Base-by-base conservation (phyloP, 1,140 invertebrate species). In the Drusus annulatus region DNA sequence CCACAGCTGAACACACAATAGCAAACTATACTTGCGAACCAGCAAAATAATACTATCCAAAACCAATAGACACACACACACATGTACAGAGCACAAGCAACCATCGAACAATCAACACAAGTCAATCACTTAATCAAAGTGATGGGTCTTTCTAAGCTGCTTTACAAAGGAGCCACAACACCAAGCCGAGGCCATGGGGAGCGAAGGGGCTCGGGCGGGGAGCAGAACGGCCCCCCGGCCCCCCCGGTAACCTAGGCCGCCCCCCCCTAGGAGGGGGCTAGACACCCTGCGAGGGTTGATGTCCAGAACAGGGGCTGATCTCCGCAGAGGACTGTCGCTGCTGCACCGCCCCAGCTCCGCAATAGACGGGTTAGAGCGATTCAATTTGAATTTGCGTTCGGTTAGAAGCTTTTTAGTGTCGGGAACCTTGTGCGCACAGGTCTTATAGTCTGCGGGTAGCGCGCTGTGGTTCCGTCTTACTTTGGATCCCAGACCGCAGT, bases 131-230 rank as follows among this genome's bases (percentile, higher is more conserved):
- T 88, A 91, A 85, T 92, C 91, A 83, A 92, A 90, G 86, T 92
- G 91, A 79, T 92, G 91, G 7, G 92, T 91, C 85, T 92, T 91
- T 75, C 90, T 90, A 81, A 92, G 86, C 79, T 92, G 91, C 84
- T 90, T 90, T 79, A 92, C 90, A 85, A 92, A 91, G 28, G 90
- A 90, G 77, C 91, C 91, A 84, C 92, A 92, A 84, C 92, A 92
- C 92, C 91, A 92, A 7, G 91, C 92, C 76, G 91, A 91, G 63
- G 91, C 91, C 63, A 91, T 87, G 21, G 89, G 87, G 21, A 90
- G 89, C 83, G 90, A 90, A 4, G 90, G 85, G 19, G 87, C 86
- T 50, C 87, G 85, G 54, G 86, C 81, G 7, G 86, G 85, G 31
- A 86, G 85, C 21, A 84, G 62, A n/a, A 82, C 81, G 15, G 83